These are phyloP conservation scores for Picathartes gymnocephalus DNA, from an alignment of 2,113 vertebrate genomes.

Conservation along the genomic window DNA sequence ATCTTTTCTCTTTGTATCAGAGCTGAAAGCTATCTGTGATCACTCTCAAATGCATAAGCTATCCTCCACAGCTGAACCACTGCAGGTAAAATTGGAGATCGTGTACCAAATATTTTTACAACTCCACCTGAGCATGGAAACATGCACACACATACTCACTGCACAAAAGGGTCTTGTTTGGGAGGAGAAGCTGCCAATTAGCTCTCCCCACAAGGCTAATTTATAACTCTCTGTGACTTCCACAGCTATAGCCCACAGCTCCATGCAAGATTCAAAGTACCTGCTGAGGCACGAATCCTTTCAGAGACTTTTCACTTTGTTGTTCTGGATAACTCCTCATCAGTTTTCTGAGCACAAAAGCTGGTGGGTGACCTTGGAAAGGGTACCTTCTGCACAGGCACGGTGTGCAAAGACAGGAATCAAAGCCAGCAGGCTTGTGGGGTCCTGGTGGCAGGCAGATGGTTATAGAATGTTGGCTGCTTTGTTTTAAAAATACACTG, in stretches of 20 bases:
- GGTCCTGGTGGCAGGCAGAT: background rate
- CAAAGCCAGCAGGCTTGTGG: background rate
- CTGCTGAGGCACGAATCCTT: background rate
- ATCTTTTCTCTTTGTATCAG: background rate
- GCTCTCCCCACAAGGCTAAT: background rate
- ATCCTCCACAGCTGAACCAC: background rate
- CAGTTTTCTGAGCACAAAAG: background rate
- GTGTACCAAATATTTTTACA: background rate
- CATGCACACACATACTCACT: background rate
- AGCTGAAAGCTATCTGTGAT: background rate
- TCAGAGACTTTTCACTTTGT: background rate
- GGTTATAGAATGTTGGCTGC: background rate
- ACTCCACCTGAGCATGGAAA: background rate
- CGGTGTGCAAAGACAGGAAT: background rate
- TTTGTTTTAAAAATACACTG: background rate
- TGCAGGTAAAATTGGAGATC: background rate
- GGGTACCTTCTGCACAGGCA: background rate
- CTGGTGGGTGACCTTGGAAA: background rate
- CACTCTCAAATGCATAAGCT: background rate
- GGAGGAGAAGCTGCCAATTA: background rate
- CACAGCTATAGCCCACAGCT: background rate
- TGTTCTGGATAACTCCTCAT: background rate
- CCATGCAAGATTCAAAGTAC: background rate
- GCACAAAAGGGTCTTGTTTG: background rate
- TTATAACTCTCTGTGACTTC: background rate